phyloP scores from a whole-genome alignment of 2,113 vertebrate genomes.

The Phoenicopterus ruber region DNA sequence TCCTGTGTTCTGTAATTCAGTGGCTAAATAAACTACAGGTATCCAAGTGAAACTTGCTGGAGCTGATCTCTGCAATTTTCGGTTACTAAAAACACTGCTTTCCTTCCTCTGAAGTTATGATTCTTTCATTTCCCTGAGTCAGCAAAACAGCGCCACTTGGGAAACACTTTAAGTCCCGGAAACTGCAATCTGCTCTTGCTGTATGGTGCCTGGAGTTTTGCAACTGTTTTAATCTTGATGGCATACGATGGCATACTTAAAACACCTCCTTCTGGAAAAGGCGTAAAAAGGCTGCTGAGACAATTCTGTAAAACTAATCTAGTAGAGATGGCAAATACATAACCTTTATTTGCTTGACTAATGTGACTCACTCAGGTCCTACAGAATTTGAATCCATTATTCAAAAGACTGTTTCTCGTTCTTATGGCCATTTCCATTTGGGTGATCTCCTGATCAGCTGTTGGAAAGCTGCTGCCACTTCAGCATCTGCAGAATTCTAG shows the following conservation, averaged over 20 bases:
- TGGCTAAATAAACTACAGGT: not conserved
- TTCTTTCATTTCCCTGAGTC: not conserved
- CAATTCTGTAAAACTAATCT: not conserved
- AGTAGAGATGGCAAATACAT: accelerated
- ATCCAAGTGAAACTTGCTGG: not conserved
- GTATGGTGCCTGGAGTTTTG: not conserved
- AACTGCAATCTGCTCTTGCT: not conserved
- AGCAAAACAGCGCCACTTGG: not conserved
- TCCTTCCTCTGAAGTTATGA: not conserved
- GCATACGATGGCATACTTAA: not conserved
- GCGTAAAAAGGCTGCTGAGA: not conserved
- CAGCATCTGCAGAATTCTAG: not conserved
- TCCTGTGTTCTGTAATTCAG: not conserved
- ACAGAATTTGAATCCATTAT: not conserved
- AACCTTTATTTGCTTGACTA: not conserved
- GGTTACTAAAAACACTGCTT: not conserved
- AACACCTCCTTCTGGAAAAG: not conserved
- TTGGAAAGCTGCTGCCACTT: not conserved
- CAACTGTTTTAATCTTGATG: not conserved
- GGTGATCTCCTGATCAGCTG: not conserved
- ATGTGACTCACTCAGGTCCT: not conserved
- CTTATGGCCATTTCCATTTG: accelerated
- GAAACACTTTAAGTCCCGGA: not conserved
- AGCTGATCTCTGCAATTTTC: not conserved
- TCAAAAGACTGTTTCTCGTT: not conserved